Conservation (phyloP, 2,797 vertebrate genomes). For the Karalla daura region DNA sequence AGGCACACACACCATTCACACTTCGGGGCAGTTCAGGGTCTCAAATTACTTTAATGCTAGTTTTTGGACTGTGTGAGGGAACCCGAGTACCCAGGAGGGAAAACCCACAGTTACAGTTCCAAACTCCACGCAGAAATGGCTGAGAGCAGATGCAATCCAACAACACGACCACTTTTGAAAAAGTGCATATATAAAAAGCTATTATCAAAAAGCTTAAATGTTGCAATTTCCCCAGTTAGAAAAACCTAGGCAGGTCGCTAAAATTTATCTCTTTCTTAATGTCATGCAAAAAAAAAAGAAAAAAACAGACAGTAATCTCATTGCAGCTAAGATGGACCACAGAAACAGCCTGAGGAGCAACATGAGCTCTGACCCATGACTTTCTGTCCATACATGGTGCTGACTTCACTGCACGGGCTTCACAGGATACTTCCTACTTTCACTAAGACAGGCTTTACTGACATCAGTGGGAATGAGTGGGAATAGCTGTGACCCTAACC, state of each 20-base stretch:
- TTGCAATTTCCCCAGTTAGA: neutral
- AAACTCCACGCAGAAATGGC: no score
- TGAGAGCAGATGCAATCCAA: no score
- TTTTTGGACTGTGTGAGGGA: no score
- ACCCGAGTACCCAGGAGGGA: no score
- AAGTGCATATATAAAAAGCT: no score
- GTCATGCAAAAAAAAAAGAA: neutral
- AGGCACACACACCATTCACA: no score
- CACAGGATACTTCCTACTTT: constrained; percentile 1
- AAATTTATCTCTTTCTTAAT: neutral
- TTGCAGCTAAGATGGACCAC: constrained; percentile 20
- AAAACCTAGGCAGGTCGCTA: neutral
- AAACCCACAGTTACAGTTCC: no score
- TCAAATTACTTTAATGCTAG: no score
- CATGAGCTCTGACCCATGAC: constrained; percentile 44
- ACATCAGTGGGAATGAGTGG: neutral
- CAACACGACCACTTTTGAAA: no score
- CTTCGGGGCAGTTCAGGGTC: no score
- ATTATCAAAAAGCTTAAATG: neutral
- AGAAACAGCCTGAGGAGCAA: constrained; percentile 40
- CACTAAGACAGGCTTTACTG: constrained; percentile 5
- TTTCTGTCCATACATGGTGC: constrained; percentile 62
- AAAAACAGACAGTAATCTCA: neutral
- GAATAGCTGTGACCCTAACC: constrained; percentile 3
- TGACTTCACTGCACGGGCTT: constrained; percentile 2